Base-by-base conservation (phyloP, 2,888 invertebrate species). In the Limulus polyphemus region DNA sequence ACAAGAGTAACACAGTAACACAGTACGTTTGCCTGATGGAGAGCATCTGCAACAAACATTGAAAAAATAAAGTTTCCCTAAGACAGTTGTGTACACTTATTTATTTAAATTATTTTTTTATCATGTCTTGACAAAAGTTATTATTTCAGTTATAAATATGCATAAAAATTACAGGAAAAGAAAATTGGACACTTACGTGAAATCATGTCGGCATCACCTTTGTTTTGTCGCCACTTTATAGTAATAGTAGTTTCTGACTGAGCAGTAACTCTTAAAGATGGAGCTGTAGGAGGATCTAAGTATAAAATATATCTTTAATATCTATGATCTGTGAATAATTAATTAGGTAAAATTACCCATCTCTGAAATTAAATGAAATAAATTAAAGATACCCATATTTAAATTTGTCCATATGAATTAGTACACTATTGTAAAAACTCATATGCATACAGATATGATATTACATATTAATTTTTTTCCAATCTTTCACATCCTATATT, bases 221-320 rank as follows among this genome's bases (percentile, higher is more conserved):
- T 14, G n/a, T 56, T 66, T 56, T 69, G 69, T 47, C 65, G 61
- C 69, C 69, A 69, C 58, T 68, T 67, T 32, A 69, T 56, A 12
- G 57, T 56, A 17, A 69, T 62, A 54, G 60, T 67, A 32, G 66
- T 65, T 11, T 64, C 59, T 16, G 62, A 62, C 48, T 62, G 64
- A 47, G 61, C 61, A 14, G 62, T 61, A 17, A 68, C 63, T 63
- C 62, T 67, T 14, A 69, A 52, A 49, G 63, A 64, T 14, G 69
- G 69, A 16, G 65, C 58, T 16, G 63, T 57, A 9, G 69, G 69
- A 12, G 68, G 69, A 63, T 69, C 68, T 68, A 55, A 54, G 16
- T 54, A 54, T 7, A 54, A 54, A 32, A 54, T 11, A 54, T 11
- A 54, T n/a, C 16, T 17, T 0, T 17, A n/a, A 4, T 54, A 51